These are phyloP conservation scores for Phorcus lineatus DNA, from an alignment of 2,888 invertebrate genomes.

Conservation along the genomic window DNA sequence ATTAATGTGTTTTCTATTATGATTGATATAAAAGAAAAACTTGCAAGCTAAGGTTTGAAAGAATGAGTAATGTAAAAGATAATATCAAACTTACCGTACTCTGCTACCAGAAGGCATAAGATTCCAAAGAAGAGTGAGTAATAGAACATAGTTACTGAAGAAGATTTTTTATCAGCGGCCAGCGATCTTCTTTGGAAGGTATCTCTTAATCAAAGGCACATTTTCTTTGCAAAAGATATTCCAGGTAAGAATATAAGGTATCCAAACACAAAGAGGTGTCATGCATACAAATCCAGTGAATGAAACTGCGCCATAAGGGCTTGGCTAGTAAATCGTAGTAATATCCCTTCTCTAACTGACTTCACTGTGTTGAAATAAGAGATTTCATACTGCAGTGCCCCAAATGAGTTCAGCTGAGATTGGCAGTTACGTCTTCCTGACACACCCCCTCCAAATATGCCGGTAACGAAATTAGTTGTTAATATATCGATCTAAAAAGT, in stretches of 20 bases:
- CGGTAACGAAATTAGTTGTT: too few relatives aligned
- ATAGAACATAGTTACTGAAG: too few relatives aligned
- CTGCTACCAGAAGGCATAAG: too few relatives aligned
- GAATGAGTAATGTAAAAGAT: too few relatives aligned
- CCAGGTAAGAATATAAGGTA: neutral
- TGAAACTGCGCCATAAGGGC: conserved; percentile 15
- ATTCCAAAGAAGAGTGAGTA: too few relatives aligned
- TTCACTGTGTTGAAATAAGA: neutral
- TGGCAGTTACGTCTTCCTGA: neutral
- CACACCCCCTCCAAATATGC: neutral
- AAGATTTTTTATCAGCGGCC: too few relatives aligned
- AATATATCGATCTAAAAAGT: too few relatives aligned
- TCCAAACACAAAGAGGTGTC: neutral
- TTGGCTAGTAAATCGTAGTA: conserved; percentile 15
- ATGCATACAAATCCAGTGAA: conserved; percentile 10
- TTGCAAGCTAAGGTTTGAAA: too few relatives aligned
- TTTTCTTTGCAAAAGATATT: neutral
- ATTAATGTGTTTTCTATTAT: too few relatives aligned
- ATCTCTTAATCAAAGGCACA: neutral
- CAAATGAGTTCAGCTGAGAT: neutral
- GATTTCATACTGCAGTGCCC: conserved; percentile 6
- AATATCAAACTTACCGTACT: too few relatives aligned
- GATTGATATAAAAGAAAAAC: too few relatives aligned
- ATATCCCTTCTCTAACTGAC: neutral
- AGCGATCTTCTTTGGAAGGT: neutral